These are phyloP conservation scores for Disparrhopalites patrizii DNA, from an alignment of 2,888 invertebrate species.

Conservation along the genomic window DNA sequence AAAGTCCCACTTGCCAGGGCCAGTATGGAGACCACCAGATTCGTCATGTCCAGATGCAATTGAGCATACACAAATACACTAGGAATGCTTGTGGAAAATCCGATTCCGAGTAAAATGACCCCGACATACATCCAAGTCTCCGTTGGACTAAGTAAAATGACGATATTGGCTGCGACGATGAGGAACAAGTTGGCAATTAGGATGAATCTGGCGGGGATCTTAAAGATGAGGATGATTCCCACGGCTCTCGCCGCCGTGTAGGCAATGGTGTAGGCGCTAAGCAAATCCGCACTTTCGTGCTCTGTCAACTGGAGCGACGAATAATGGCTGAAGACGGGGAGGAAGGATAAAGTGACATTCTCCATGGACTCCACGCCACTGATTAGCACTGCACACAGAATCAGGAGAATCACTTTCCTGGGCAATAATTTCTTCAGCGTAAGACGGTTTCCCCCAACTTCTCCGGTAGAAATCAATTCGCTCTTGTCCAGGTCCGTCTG, in stretches of 20 bases:
- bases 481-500: background rate
- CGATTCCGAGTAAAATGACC: conserved; percentile 9
- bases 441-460: too few species aligned
- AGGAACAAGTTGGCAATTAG: conserved; percentile 24
- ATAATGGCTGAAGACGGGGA: conserved; percentile 34
- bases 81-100: conserved; percentile 14
- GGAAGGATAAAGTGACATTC: conserved; percentile 16
- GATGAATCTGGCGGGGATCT: conserved; percentile 29
- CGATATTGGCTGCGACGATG: conserved; percentile 22
- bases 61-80: conserved; percentile 21
- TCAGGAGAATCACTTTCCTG: background rate
- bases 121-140: background rate
- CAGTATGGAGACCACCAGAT: conserved; percentile 8
- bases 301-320: conserved; percentile 27
- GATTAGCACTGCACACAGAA: background rate
- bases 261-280: conserved; percentile 28
- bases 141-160: conserved; percentile 6
- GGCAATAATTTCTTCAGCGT: too few species aligned
- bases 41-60: conserved; percentile 11
- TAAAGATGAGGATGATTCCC: conserved; percentile 31
- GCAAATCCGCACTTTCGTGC: conserved; percentile 25
- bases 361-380: conserved; percentile 18
- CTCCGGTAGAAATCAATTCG: background rate
- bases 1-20: background rate
- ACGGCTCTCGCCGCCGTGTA: conserved; percentile 23